Base-by-base conservation (phyloP, 2,113 vertebrate genomes). In the Cololabis saira region DNA sequence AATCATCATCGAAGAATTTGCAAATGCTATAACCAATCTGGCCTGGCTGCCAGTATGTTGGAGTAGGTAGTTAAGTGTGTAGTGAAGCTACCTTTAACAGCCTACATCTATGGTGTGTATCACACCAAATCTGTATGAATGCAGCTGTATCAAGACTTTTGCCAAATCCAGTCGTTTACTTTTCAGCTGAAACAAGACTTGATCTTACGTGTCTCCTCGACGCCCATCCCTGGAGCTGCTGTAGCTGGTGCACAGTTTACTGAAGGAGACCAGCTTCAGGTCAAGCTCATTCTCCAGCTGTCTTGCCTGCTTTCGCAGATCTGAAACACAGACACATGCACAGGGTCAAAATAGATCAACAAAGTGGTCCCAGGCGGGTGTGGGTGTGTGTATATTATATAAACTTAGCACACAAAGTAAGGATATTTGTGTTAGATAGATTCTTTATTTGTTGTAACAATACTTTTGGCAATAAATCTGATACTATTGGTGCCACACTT, bases 251-350 rank as follows among this genome's bases (percentile, higher is more conserved):
- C 98, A 99, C 2, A 99, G 91, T 88, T 99, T 99, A 91, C 98
- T 99, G 94, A 99, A 99, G 74, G 98, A 99, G 42, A 99, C 97
- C 82, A 99, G 87, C 81, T 99, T 99, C 84, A 98, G 89, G 87
- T 99, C 98, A 40, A 99, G 95, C 87, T 99, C 98, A 55, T 98
- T 99, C 90, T 99, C 98, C 90, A 98, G 84, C 84, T 99, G 97
- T 73, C 98, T 93, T 37, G 98, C 98, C 91, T 99, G 97, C 89
- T 98, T 98, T 82, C 98, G 90, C 86, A 99, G 93, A 90, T 98
- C 98, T 99, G 76, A n/a, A 53, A 70, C 78, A 81, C 9, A 59
- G 4, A 17, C 43, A 71, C 8, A 44, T 2, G 55, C 33, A 56
- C 15, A 15, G 14, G 1, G 37, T 47, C 3, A 22, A 41, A 56